Conservation (phyloP, 2,113 vertebrate species). For the Etheostoma cragini region DNA sequence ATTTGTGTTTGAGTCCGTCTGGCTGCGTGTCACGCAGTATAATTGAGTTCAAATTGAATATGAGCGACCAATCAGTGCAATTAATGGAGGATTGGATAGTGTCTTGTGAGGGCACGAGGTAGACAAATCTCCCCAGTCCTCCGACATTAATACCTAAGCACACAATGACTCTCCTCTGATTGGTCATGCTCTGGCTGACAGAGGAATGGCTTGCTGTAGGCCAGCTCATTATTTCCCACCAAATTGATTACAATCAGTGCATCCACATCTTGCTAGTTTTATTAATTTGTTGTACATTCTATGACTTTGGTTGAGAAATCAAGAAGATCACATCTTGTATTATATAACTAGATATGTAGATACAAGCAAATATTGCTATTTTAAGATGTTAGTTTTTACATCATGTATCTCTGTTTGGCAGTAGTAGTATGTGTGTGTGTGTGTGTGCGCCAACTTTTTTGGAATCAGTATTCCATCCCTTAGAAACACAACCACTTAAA, state of each 20-base stretch:
- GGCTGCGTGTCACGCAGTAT: slow-evolving; percentile 50
- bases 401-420: neutral
- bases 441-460: neutral
- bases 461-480: neutral
- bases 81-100: slow-evolving; percentile 49
- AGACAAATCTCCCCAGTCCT: slow-evolving; percentile 39
- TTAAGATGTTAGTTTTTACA: neutral
- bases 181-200: neutral
- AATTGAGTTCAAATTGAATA: slow-evolving; percentile 79
- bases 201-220: neutral
- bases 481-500: neutral
- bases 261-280: neutral
- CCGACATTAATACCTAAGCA: slow-evolving; percentile 34
- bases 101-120: slow-evolving; percentile 35
- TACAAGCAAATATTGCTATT: neutral
- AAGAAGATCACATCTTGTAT: neutral
- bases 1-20: slow-evolving; percentile 39
- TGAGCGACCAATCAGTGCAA: slow-evolving; percentile 65
- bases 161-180: neutral
- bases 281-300: neutral
- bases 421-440: neutral
- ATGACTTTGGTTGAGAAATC: neutral
- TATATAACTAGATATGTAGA: neutral
- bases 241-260: slow-evolving; percentile 6
- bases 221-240: neutral